Evolutionary conservation across 2,888 invertebrate species (phyloP), one percentile per base, ranked within the genome.

Genomic region (Philaethria dido): DNA sequence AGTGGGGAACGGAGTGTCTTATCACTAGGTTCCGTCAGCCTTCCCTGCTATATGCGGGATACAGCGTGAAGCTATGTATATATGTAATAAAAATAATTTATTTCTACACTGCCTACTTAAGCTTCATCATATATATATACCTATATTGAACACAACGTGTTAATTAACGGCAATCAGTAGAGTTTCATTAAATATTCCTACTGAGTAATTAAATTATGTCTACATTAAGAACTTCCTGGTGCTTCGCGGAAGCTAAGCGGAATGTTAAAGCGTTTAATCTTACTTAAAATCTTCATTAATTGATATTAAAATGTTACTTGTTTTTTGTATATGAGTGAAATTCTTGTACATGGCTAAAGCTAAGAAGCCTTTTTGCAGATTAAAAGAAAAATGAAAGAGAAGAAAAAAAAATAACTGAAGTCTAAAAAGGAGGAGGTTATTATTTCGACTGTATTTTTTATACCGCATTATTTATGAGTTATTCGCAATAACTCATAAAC

Each of bases 191-290:
- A 42, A 42, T 57, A 57, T 42, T 57, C 42, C 16, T n/a, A 25
- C n/a, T n/a, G 22, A 42, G 25, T 57, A 25, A 57, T 42, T 42
- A 42, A 57, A 57, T 57, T 57, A 57, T 57, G 57, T 57, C 57
- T 42, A 57, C 25, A 57, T 57, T 57, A 42, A 57, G 57, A 42
- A 57, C 42, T 57, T 57, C 57, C 42, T 57, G 42, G 22, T 57
- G 57, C 57, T 57, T 57, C 16, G 42, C 57, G 57, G 57, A 57
- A 57, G 57, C 42, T 25, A 57, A 57, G 57, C 22, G 16, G 22
- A 22, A 57, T 57, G 57, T 11, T 42, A n/a, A 42, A 42, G n/a
- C 42, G 42, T 13, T 22, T 57, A 42, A 57, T 22, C 22, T 22
- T 25, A 8, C 13, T 42, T 57, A 57, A 42, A 42, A 42, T 25